phyloP scores from a whole-genome alignment of 2,113 vertebrate genomes.

The Australoheros scitulus region DNA sequence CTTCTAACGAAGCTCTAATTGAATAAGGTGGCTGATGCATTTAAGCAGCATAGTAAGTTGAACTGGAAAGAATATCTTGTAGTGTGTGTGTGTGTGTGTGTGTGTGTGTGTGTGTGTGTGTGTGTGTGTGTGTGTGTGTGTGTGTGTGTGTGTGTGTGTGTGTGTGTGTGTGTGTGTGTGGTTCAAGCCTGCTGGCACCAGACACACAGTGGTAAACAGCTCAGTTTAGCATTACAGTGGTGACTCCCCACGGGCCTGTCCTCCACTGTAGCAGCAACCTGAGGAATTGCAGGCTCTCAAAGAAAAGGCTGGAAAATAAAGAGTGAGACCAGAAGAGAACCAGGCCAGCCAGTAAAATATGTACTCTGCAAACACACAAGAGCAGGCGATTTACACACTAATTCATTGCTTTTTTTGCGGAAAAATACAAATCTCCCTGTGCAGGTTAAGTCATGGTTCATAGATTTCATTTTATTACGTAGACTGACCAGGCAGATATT shows the following conservation, averaged over 20 bases:
- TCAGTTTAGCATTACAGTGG: slow-evolving; percentile 74
- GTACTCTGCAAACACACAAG: slow-evolving; percentile 38
- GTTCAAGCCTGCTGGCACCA: slow-evolving; percentile 61
- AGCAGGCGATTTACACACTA: slow-evolving; percentile 38
- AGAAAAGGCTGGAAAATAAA: slow-evolving; percentile 65
- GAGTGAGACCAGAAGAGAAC: slow-evolving; percentile 74
- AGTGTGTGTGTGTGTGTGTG: neutral
- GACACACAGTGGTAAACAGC: slow-evolving; percentile 57
- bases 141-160: slow-evolving; percentile 27
- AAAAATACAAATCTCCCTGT: slow-evolving; percentile 18
- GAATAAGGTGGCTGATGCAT: slow-evolving; percentile 61
- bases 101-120: neutral
- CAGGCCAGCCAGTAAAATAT: slow-evolving; percentile 75
- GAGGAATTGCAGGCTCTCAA: slow-evolving; percentile 72
- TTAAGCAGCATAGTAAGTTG: slow-evolving; percentile 39
- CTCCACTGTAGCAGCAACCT: slow-evolving; percentile 64
- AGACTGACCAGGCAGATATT: neutral
- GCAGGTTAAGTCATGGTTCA: slow-evolving; percentile 1
- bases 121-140: slow-evolving; percentile 7
- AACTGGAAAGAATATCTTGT: slow-evolving; percentile 61
- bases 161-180: neutral
- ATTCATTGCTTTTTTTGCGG: slow-evolving; percentile 9
- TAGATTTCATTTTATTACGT: neutral
- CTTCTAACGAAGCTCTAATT: slow-evolving; percentile 65
- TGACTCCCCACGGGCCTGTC: slow-evolving; percentile 71